These are phyloP conservation scores for Bufo bufo DNA, from an alignment of 2,113 vertebrate species.

Conservation along the genomic window DNA sequence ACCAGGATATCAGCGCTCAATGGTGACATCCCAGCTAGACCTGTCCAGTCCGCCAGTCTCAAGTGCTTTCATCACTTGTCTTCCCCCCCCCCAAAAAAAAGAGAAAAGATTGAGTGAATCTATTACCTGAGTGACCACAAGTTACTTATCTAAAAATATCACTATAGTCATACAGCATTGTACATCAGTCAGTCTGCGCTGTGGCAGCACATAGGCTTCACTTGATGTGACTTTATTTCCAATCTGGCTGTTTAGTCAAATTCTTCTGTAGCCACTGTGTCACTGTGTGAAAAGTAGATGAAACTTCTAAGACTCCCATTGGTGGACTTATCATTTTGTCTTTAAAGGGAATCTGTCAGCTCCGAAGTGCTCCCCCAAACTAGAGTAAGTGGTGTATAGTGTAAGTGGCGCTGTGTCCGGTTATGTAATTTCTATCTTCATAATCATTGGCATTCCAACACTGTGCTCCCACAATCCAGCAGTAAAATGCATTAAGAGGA, in stretches of 20 bases:
- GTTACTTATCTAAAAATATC: not conserved
- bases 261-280: not conserved
- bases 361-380: no score
- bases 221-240: not conserved
- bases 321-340: no score
- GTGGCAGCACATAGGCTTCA: no score
- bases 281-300: not conserved
- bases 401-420: no score
- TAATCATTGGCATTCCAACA: no score
- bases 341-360: no score
- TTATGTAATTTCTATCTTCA: no score
- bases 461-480: no score
- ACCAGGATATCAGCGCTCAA: conserved; percentile 26
- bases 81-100: not conserved
- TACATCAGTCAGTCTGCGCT: no score
- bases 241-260: not conserved
- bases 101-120: not conserved
- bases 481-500: no score
- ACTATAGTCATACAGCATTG: not conserved
- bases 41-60: conserved; percentile 44
- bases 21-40: conserved; percentile 42
- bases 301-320: not conserved
- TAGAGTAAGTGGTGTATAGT: no score
- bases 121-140: conserved; percentile 11
- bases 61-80: conserved; percentile 31